Evolutionary conservation across 2,888 invertebrate genomes (phyloP), one percentile per base, ranked within the genome.

Genomic region (Plagodis dolabraria): DNA sequence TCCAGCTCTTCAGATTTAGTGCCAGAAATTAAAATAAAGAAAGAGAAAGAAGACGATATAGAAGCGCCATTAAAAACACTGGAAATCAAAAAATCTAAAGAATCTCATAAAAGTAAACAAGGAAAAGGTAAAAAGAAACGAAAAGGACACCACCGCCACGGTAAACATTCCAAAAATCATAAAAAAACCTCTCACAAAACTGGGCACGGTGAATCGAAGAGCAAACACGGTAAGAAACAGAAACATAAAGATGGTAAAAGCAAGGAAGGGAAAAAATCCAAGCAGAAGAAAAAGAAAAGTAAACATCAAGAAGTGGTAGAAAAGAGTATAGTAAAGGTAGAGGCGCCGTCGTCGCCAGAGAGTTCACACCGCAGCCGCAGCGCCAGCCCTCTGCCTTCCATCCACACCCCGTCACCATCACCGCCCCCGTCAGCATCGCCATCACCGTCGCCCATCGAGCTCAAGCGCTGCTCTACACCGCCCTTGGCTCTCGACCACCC

Each of bases 141-240:
- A 55, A 93, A 87, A 70, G 83, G 90, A 4, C 92, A 89, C 61
- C 89, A 87, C 68, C 86, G 87, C 22, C 91, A 89, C 64, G 87
- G 90, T 35, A 92, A 92, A 84, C 92, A 92, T 87, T 92, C 92
- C 77, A 92, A 88, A 73, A 87, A 82, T 65, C 89, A 87, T 61
- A 87, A 83, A 63, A 89, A 83, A 63, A 76, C 83, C 58, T 83
- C 86, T 33, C 87, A 83, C 53, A 86, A 85, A 65, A 82, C 85
- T 2, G 82, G 80, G 38, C 86, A 79, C 47, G 71, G 76, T 6
- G 79, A 82, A 50, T 79, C 81, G 8, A 85, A 84, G 76, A 78
- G 79, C 36, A 85, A 81, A 69, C 89, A 86, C 57, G 79, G 83
- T 57, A 89, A 83, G 66, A 88, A 83, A 64, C 82, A 82, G 64